phyloP scores from a whole-genome alignment of 2,888 invertebrate species.

The Andrena chrysosceles region DNA sequence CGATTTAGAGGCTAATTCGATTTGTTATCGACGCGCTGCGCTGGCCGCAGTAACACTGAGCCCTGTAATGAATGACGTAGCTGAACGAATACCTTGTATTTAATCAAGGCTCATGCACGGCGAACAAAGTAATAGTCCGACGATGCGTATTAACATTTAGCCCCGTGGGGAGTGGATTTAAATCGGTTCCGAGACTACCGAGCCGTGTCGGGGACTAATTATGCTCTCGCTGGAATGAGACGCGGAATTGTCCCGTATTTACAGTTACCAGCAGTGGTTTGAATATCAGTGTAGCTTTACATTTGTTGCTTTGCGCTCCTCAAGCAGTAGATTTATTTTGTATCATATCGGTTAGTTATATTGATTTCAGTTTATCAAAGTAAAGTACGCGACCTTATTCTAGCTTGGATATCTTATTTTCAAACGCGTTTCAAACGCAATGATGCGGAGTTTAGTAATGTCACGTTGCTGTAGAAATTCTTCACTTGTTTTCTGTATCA shows the following conservation, averaged over 20 bases:
- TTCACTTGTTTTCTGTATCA: too few relatives aligned
- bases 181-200: background rate
- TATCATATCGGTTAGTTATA: too few relatives aligned
- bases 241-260: background rate
- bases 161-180: background rate
- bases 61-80: slow-evolving; percentile 20
- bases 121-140: slow-evolving; percentile 24
- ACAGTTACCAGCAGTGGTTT: background rate
- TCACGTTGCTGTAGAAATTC: too few relatives aligned
- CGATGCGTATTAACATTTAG: slow-evolving; percentile 5
- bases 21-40: slow-evolving; percentile 33
- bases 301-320: background rate
- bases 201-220: background rate
- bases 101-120: slow-evolving; percentile 9
- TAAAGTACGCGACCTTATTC: too few relatives aligned
- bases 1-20: slow-evolving; percentile 41
- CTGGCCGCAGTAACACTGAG: background rate
- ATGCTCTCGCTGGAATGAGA: background rate
- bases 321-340: too few relatives aligned
- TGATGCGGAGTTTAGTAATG: too few relatives aligned
- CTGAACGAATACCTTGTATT: slow-evolving; percentile 7
- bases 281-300: background rate
- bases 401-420: too few relatives aligned
- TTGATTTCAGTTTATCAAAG: too few relatives aligned
- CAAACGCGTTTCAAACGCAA: too few relatives aligned